Percentiles rank a stretch among this genome's conserved stretches.
Conservation (phyloP, 92 coral and sea anemone genomes). For the Pocillopora meandrina region DNA sequence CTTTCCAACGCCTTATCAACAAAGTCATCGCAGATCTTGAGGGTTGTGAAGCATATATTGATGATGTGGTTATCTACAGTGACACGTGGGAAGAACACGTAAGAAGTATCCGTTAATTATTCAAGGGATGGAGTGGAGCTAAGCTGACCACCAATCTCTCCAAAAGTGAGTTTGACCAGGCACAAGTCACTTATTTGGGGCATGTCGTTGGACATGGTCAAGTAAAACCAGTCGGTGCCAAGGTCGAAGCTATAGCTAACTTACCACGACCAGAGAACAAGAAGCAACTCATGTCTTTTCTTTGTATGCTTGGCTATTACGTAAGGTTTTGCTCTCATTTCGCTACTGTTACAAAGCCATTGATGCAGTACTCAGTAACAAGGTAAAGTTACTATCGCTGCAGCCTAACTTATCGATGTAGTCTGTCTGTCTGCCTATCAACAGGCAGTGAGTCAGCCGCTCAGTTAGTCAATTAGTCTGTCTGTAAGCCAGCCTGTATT, state of each 20-base stretch:
- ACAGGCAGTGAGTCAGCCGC: too few relatives aligned
- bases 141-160: slow-evolving; percentile 41
- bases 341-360: too few relatives aligned
- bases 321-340: too few relatives aligned
- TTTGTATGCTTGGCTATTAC: too few relatives aligned
- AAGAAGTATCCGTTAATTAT: slow-evolving; percentile 32
- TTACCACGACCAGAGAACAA: neutral
- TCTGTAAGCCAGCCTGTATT: too few relatives aligned
- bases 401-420: too few relatives aligned
- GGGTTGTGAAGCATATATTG: slow-evolving; percentile 58
- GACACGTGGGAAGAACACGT: slow-evolving; percentile 59
- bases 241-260: neutral
- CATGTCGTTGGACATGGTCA: slow-evolving; percentile 60
- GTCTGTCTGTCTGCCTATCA: too few relatives aligned
- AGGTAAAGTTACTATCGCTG: too few relatives aligned
- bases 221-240: slow-evolving; percentile 41
- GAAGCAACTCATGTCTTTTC: too few relatives aligned
- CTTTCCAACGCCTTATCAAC: slow-evolving; percentile 59
- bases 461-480: too few relatives aligned
- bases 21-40: slow-evolving; percentile 27
- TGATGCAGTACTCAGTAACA: too few relatives aligned
- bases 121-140: slow-evolving; percentile 36
- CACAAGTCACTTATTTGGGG: slow-evolving; percentile 54
- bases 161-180: slow-evolving; percentile 49
- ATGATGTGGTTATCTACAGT: slow-evolving; percentile 53